phyloP scores from a whole-genome alignment of 2,888 invertebrate species.

The Caenorhabditis wallacei region DNA sequence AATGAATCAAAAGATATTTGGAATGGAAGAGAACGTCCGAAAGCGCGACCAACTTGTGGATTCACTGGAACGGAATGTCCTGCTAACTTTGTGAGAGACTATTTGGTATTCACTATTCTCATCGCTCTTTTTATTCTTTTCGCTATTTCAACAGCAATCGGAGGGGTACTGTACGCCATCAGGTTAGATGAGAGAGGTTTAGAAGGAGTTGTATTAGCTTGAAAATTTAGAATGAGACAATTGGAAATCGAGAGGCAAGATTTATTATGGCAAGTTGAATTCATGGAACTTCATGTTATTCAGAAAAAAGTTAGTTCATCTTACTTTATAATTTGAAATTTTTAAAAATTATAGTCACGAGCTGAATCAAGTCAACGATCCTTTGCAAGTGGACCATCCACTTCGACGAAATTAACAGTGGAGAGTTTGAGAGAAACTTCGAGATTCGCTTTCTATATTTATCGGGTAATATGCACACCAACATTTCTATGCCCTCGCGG shows the following conservation, averaged over 20 bases:
- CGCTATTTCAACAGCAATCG: slow-evolving; percentile 58
- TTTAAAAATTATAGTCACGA: background rate
- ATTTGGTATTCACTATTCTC: slow-evolving; percentile 63
- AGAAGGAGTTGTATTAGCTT: background rate
- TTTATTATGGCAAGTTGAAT: slow-evolving; percentile 69
- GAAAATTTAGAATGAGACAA: slow-evolving; percentile 49
- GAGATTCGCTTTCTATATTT: slow-evolving; percentile 53
- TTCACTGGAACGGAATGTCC: slow-evolving; percentile 68
- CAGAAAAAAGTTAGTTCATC: slow-evolving; percentile 16
- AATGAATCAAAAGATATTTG: slow-evolving; percentile 38
- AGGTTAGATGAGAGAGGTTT: background rate
- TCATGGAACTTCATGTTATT: slow-evolving; percentile 35
- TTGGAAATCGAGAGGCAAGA: slow-evolving; percentile 66
- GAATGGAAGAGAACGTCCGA: slow-evolving; percentile 29
- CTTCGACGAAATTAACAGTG: slow-evolving; percentile 35
- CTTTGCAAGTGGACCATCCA: slow-evolving; percentile 42
- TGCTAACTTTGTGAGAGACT: slow-evolving; percentile 62
- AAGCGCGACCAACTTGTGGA: slow-evolving; percentile 64
- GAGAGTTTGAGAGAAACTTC: slow-evolving; percentile 57
- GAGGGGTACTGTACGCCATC: background rate
- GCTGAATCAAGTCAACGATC: slow-evolving; percentile 31
- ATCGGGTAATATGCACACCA: background rate
- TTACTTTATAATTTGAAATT: too few species aligned
- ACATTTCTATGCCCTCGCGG: too few species aligned
- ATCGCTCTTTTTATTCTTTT: slow-evolving; percentile 46